phyloP scores from a whole-genome alignment of 2,888 invertebrate genomes.

The Himalopsyche japonica region DNA sequence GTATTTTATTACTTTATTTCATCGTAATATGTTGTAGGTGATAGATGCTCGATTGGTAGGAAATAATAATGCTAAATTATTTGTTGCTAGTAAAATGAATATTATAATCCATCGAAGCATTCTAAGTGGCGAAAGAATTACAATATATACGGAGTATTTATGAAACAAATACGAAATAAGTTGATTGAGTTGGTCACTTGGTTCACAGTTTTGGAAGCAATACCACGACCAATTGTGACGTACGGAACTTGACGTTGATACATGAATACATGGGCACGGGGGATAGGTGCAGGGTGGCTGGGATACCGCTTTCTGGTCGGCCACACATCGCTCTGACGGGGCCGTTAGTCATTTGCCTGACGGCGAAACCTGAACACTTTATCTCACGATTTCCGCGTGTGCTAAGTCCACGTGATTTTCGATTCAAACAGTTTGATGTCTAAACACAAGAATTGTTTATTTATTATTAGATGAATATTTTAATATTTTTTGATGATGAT shows the following conservation, averaged over 20 bases:
- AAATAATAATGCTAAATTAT: too few relatives aligned
- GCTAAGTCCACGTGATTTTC: neutral
- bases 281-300: conserved; percentile 8
- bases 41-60: too few relatives aligned
- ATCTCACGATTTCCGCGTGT: neutral
- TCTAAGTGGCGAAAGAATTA: too few relatives aligned
- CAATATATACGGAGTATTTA: too few relatives aligned
- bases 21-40: too few relatives aligned
- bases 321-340: conserved; percentile 60
- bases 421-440: neutral
- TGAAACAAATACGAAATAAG: too few relatives aligned
- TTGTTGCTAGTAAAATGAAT: too few relatives aligned
- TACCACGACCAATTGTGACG: conserved; percentile 42
- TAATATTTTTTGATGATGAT: too few relatives aligned
- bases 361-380: neutral
- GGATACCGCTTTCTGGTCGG: conserved; percentile 41
- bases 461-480: too few relatives aligned
- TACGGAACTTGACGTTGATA: conserved; percentile 60
- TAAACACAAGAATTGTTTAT: neutral
- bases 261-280: conserved; percentile 55
- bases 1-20: too few relatives aligned
- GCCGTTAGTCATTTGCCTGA: conserved; percentile 55
- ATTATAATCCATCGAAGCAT: too few relatives aligned
- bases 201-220: neutral
- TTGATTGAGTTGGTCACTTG: neutral